phyloP scores from a whole-genome alignment of 2,888 invertebrate species.

The Callinectes sapidus region DNA sequence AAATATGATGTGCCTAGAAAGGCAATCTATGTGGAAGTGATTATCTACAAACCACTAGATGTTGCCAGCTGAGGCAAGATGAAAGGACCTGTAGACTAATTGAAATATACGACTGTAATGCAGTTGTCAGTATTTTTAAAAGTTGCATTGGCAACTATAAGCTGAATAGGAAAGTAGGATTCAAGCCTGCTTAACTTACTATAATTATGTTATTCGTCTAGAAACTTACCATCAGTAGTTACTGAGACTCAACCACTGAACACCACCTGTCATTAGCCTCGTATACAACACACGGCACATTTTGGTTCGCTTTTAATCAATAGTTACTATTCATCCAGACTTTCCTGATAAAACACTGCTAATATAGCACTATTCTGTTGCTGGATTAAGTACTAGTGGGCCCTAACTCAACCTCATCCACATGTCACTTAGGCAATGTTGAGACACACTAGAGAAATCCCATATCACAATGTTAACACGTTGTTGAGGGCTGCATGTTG shows the following conservation, averaged over 20 bases:
- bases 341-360: not conserved
- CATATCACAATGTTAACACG: conserved; percentile 59
- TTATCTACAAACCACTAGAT: conserved; percentile 31
- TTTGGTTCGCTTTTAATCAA: conserved; percentile 20
- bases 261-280: conserved; percentile 40
- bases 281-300: conserved; percentile 48
- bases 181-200: conserved; percentile 36
- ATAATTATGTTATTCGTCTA: conserved; percentile 20
- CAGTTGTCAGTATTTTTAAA: not conserved
- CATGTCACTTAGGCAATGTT: conserved; percentile 53
- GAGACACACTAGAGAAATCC: conserved; percentile 55
- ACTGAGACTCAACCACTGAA: conserved; percentile 19
- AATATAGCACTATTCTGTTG: conserved; percentile 21
- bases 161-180: conserved; percentile 28
- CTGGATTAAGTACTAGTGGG: conserved; percentile 32
- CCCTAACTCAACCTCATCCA: conserved; percentile 41
- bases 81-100: conserved; percentile 22
- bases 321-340: conserved; percentile 27
- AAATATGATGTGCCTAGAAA: conserved; percentile 28
- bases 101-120: conserved; percentile 3
- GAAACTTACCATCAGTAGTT: conserved; percentile 18
- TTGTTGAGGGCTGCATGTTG: conserved; percentile 52
- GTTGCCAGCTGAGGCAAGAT: conserved; percentile 17
- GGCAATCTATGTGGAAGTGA: conserved; percentile 27
- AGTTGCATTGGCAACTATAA: conserved; percentile 24